These are phyloP conservation scores for Neomicropteryx cornuta DNA, from an alignment of 1,140 invertebrate species.

Conservation along the genomic window DNA sequence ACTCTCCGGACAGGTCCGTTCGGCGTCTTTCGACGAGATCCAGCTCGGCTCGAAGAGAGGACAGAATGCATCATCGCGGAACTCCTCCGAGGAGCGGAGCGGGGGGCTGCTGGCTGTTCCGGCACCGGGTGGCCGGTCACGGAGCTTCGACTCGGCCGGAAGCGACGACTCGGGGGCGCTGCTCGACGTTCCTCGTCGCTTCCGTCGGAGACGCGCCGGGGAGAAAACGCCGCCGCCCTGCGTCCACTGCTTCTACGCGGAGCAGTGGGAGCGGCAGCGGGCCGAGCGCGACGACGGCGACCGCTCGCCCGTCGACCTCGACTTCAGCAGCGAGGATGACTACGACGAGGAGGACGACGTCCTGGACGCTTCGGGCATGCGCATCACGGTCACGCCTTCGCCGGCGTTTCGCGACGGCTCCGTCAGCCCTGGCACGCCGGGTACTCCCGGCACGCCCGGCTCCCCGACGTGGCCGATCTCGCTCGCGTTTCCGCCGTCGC, in stretches of 20 bases:
- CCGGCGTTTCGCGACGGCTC: too few species aligned
- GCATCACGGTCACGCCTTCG: slow-evolving; percentile 59
- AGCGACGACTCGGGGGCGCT: slow-evolving; percentile 52
- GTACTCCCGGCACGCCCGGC: slow-evolving; percentile 28
- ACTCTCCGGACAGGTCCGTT: slow-evolving; percentile 41
- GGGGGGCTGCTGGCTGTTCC: slow-evolving; percentile 49
- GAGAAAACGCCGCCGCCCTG: slow-evolving; percentile 48
- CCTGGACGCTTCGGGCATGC: slow-evolving; percentile 32
- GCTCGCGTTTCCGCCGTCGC: slow-evolving; percentile 31
- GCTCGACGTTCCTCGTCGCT: slow-evolving; percentile 51
- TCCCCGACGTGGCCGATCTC: slow-evolving; percentile 39
- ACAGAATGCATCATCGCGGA: slow-evolving; percentile 28
- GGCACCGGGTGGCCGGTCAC: slow-evolving; percentile 50
- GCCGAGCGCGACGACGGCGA: slow-evolving; percentile 37
- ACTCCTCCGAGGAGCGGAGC: slow-evolving; percentile 28
- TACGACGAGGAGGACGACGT: slow-evolving; percentile 44
- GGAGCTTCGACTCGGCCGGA: slow-evolving; percentile 65
- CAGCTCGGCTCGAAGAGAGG: slow-evolving; percentile 62
- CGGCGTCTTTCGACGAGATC: slow-evolving; percentile 80
- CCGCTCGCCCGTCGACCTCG: slow-evolving; percentile 27
- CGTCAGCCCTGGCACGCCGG: slow-evolving; percentile 26
- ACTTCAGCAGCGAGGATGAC: slow-evolving; percentile 37
- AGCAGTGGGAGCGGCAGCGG: slow-evolving; percentile 44
- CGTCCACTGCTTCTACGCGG: slow-evolving; percentile 52
- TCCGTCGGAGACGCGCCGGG: slow-evolving; percentile 49